A percentile compares a stretch with the other conserved stretches of the same genome.
Evolutionary conservation across 2,797 vertebrate species (phyloP).

Genomic region (Microhierax caerulescens): DNA sequence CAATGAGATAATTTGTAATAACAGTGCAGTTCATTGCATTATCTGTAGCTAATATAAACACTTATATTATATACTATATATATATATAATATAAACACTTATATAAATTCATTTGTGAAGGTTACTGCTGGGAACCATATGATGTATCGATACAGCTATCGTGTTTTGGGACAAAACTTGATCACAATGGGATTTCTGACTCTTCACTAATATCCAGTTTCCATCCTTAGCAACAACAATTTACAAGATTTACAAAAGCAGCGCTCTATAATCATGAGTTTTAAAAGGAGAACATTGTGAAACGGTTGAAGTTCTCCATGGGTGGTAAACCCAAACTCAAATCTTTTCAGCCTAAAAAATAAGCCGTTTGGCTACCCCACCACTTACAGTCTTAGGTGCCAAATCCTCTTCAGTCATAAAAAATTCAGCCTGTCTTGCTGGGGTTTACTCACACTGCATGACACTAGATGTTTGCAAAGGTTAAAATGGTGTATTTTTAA

Average conservation of each 20-base stretch:
- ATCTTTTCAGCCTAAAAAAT: not conserved
- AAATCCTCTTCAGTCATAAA: not conserved
- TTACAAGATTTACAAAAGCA: not conserved
- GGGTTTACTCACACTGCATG: not conserved
- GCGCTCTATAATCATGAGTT: fast-evolving
- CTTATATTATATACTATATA: too few species aligned
- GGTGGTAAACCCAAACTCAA: not conserved
- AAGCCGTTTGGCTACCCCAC: not conserved
- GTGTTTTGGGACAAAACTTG: not conserved
- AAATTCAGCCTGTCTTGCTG: not conserved
- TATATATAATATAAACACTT: not conserved
- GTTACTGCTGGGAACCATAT: not conserved
- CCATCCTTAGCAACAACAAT: not conserved
- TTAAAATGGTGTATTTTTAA: not conserved
- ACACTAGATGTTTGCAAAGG: not conserved
- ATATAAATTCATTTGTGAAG: not conserved
- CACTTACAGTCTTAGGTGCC: not conserved
- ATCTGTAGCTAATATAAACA: not conserved
- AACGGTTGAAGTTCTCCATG: not conserved
- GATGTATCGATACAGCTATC: fast-evolving
- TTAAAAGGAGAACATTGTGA: not conserved
- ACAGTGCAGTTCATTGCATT: not conserved
- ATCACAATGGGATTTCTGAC: not conserved
- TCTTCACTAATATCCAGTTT: not conserved
- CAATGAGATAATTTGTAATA: not conserved